Conservation (phyloP, 2,113 vertebrate species). For the Anarhynchus alexandrinus region DNA sequence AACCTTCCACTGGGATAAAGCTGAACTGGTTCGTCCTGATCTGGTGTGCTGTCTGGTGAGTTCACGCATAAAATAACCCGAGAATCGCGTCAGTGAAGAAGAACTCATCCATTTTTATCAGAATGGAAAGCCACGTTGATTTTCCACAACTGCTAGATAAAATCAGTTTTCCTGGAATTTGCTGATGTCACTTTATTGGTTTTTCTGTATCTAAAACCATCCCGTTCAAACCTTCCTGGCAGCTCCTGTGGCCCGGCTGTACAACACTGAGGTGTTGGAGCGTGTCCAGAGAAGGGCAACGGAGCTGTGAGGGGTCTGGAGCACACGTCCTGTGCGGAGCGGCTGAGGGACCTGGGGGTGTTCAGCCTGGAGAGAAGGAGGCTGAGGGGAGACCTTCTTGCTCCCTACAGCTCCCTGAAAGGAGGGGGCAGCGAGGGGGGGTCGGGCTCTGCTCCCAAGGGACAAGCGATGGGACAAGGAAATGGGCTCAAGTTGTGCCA, state of each 20-base stretch:
- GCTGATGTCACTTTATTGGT: neutral
- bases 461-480: too few relatives aligned
- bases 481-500: too few relatives aligned
- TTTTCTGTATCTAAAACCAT: neutral
- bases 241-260: neutral
- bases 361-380: too few relatives aligned
- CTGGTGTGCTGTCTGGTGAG: neutral
- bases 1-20: neutral
- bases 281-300: too few relatives aligned
- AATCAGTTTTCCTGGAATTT: neutral
- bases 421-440: too few relatives aligned
- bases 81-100: fast-evolving
- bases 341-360: too few relatives aligned
- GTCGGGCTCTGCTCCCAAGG: too few relatives aligned
- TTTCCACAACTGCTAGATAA: neutral
- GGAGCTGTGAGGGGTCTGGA: too few relatives aligned
- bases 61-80: neutral
- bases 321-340: too few relatives aligned
- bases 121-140: neutral
- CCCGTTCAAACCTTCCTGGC: fast-evolving
- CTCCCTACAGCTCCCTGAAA: too few relatives aligned
- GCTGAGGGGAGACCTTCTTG: too few relatives aligned
- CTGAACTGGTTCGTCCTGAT: neutral
- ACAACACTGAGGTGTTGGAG: too few relatives aligned
- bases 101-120: neutral